Conservation (phyloP, 30 jellyfish, hydroid and myxozoan species). For the Aurelia sp. region DNA sequence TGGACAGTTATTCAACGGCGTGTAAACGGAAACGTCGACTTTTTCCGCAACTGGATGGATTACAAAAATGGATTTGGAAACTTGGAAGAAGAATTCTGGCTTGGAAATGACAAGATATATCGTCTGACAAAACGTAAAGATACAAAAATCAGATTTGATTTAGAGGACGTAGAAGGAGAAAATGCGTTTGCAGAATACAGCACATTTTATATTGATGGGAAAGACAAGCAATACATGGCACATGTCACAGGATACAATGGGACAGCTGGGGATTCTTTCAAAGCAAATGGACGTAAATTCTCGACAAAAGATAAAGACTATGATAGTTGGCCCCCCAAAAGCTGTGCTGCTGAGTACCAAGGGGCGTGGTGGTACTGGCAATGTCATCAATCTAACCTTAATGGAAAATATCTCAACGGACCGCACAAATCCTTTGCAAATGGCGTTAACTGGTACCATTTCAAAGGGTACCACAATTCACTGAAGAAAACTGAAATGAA, state of each 20-base stretch:
- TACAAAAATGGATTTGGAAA: slow-evolving; percentile 40
- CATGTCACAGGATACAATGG: slow-evolving; percentile 18
- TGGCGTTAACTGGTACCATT: slow-evolving; percentile 10
- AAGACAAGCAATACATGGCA: not conserved
- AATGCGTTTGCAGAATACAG: slow-evolving; percentile 40
- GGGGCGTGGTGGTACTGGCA: slow-evolving; percentile 43
- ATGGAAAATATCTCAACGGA: slow-evolving; percentile 44
- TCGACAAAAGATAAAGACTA: slow-evolving; percentile 37
- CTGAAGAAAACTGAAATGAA: slow-evolving; percentile 35
- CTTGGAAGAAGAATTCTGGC: slow-evolving; percentile 36
- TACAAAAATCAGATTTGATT: slow-evolving; percentile 41
- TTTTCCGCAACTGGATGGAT: slow-evolving; percentile 31
- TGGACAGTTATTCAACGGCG: slow-evolving; percentile 55
- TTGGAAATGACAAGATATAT: slow-evolving; percentile 37
- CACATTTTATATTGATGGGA: slow-evolving; percentile 27
- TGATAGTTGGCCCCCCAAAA: not conserved
- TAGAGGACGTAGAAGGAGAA: slow-evolving; percentile 21
- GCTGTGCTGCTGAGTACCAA: slow-evolving; percentile 11
- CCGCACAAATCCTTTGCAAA: slow-evolving; percentile 7
- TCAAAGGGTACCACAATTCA: slow-evolving; percentile 17
- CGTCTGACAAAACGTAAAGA: slow-evolving; percentile 1
- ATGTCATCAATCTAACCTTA: slow-evolving; percentile 30
- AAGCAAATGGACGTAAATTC: slow-evolving; percentile 1
- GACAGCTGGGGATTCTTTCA: slow-evolving; percentile 44
- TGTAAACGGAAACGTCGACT: slow-evolving; percentile 28